Conservation (phyloP, 2,113 vertebrate species). For the Aegypius monachus region DNA sequence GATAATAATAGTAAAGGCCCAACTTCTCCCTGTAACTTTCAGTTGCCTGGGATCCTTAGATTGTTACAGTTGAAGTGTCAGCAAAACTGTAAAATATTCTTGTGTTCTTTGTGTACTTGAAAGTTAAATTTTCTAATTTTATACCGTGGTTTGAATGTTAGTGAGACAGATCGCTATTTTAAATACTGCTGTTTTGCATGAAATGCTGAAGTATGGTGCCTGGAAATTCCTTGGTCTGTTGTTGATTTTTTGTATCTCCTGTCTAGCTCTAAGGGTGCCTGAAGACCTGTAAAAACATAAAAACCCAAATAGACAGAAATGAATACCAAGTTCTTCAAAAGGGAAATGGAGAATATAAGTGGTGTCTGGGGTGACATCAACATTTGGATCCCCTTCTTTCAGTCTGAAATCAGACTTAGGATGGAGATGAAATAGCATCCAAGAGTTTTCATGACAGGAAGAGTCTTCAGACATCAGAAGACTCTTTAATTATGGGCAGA, state of each 20-base stretch:
- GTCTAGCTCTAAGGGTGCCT: slow-evolving; percentile 18
- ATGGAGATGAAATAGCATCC: slow-evolving; percentile 79
- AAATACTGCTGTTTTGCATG: background rate
- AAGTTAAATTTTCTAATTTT: background rate
- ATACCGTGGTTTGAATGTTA: background rate
- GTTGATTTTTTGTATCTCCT: slow-evolving; percentile 29
- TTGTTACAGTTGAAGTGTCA: background rate
- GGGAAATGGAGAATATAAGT: slow-evolving; percentile 57
- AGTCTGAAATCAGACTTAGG: slow-evolving; percentile 59
- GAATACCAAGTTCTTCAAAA: slow-evolving; percentile 56
- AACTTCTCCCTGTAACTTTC: background rate
- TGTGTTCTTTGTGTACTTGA: background rate
- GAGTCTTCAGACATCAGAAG: slow-evolving; percentile 84
- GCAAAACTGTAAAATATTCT: background rate
- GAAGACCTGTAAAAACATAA: slow-evolving; percentile 45
- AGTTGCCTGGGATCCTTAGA: background rate
- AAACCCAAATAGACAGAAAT: slow-evolving; percentile 34
- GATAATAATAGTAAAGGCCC: background rate
- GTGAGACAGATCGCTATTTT: background rate
- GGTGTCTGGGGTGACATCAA: slow-evolving; percentile 71
- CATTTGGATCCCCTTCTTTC: slow-evolving; percentile 52
- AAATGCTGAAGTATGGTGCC: background rate
- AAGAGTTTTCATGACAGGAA: slow-evolving; percentile 81
- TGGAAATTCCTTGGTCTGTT: background rate
- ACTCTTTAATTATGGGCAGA: slow-evolving; percentile 72